Percentiles rank a stretch among this genome's conserved stretches.
Conservation (phyloP, 2,113 vertebrate species). For the Myotis yumanensis region DNA sequence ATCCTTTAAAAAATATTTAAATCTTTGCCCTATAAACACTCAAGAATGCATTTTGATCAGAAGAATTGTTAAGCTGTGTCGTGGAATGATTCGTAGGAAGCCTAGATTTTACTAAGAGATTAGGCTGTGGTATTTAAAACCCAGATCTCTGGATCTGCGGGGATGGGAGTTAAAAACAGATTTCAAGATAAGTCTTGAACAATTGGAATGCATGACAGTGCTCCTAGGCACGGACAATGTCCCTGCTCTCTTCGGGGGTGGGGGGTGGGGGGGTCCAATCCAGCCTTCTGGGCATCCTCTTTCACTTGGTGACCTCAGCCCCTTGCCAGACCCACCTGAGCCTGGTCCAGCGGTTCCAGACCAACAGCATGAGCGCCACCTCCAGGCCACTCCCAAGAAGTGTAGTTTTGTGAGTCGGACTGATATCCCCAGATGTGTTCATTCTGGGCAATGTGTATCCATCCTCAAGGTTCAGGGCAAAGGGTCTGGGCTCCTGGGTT, state of each 20-base stretch:
- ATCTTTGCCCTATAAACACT: not conserved
- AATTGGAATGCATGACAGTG: not conserved
- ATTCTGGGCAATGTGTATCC: not conserved
- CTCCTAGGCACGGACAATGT: not conserved
- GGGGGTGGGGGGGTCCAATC: not conserved
- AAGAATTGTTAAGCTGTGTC: not conserved
- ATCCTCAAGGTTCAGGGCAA: not conserved
- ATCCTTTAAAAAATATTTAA: not conserved
- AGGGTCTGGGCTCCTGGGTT: not conserved
- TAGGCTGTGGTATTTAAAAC: not conserved
- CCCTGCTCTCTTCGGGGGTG: not conserved
- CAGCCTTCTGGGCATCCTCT: not conserved
- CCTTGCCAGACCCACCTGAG: not conserved
- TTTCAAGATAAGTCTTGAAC: not conserved
- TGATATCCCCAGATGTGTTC: accelerated
- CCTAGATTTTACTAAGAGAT: not conserved
- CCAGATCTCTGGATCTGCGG: not conserved
- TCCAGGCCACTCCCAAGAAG: conserved; percentile 53
- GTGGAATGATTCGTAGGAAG: not conserved
- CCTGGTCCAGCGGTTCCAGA: not conserved
- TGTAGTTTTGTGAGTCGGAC: not conserved
- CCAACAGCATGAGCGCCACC: conserved; percentile 54
- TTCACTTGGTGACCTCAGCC: not conserved
- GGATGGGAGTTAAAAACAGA: not conserved
- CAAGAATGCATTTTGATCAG: not conserved